Conservation (phyloP, 2,113 vertebrate genomes). For the Diadophis punctatus region DNA sequence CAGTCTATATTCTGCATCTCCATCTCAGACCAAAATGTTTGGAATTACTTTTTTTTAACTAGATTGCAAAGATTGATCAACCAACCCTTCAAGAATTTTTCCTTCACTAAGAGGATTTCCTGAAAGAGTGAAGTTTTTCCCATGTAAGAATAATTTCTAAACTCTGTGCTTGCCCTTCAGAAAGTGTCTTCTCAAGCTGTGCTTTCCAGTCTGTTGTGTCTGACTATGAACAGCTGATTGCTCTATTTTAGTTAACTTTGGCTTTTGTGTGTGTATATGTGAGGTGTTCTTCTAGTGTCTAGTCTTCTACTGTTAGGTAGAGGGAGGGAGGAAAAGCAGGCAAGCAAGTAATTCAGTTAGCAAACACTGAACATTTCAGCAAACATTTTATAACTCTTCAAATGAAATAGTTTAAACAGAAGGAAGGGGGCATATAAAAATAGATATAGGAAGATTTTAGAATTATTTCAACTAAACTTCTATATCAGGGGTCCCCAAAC, state of each 20-base stretch:
- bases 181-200: not conserved
- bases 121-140: not conserved
- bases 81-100: not conserved
- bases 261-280: no score
- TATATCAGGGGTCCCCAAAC: no score
- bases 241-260: not conserved
- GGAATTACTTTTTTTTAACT: not conserved
- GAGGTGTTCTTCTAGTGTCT: fast-evolving
- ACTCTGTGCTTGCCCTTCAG: not conserved
- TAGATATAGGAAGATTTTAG: not conserved
- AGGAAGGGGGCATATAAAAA: fast-evolving
- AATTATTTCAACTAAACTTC: not conserved
- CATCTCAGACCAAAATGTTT: not conserved
- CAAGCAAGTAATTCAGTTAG: not conserved
- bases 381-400: not conserved
- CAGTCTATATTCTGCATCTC: not conserved
- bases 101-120: not conserved
- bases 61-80: not conserved
- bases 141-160: not conserved
- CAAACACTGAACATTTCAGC: not conserved
- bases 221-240: not conserved
- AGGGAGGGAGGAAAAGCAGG: not conserved
- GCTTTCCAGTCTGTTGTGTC: not conserved
- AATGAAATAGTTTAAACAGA: fast-evolving
- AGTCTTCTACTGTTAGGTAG: no score